Base-by-base conservation (phyloP, 2,797 vertebrate genomes). In the Pseudochromis fuscus region DNA sequence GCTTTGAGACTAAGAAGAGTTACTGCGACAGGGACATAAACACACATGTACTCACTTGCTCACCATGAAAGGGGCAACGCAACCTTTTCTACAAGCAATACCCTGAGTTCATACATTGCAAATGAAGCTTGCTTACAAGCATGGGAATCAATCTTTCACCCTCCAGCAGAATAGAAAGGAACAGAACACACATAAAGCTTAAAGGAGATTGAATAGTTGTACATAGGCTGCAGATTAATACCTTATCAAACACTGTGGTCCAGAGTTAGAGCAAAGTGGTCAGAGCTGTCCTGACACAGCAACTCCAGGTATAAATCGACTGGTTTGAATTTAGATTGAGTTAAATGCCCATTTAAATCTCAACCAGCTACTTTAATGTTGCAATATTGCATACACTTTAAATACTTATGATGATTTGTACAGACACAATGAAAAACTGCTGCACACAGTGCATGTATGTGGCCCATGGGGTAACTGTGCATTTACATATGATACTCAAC, bases 61-160 rank as follows among this genome's bases (percentile, higher is more conserved):
- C 38, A 40, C 82, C 57, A 74, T 66, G 37, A 45, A 7, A 66
- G 51, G 57, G 46, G 23, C 46, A 56, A 31, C 60, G 50, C 1
- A 23, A 8, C 3, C 38, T 1, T 23, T 30, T 67, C 60, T 24
- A 60, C 33, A 59, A 69, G 57, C 68, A 70, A 73, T 37, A 89
- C 68, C 90, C 92, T 92, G 92, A 94, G 91, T 88, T 89, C 50
- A 53, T 77, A 46, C 19, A 56, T 44, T 72, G 62, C 42, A 77
- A 79, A 63, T 44, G 6, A 79, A 59, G 55, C 69, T 75, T 53
- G 25, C 42, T 71, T 9, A 56, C 52, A 51, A 56, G 75, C 37
- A 55, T 70, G 23, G 16, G 62, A n/a, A n/a, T n/a, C 53, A 48
- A 72, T 60, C 53, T 45, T 63, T 38, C 57, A 21, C 46, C 42